Conservation (phyloP, 2,888 invertebrate genomes). For the Anagyrus pseudococci region DNA sequence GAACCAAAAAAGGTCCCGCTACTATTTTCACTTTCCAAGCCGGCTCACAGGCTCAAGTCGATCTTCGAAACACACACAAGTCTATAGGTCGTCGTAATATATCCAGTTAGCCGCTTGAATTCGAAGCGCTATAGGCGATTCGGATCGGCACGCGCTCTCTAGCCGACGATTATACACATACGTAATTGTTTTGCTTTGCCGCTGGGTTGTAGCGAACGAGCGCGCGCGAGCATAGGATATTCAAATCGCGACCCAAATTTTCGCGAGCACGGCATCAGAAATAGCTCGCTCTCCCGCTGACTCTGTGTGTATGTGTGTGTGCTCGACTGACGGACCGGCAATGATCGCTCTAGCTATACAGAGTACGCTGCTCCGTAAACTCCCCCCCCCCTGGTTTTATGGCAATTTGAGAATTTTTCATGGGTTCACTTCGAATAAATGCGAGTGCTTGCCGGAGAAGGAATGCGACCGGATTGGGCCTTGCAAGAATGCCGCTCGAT, state of each 20-base stretch:
- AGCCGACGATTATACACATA: not conserved
- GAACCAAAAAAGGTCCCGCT: too few species aligned
- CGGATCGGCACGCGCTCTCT: not conserved
- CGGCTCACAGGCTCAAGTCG: not conserved
- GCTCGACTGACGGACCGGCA: not conserved
- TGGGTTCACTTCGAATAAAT: too few species aligned
- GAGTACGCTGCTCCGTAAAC: too few species aligned
- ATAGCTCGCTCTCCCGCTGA: slow-evolving; percentile 26
- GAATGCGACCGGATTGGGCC: too few species aligned
- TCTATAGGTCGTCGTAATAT: too few species aligned
- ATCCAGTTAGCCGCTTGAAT: not conserved
- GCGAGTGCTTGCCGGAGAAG: too few species aligned
- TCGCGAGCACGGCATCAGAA: not conserved
- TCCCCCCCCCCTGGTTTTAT: too few species aligned
- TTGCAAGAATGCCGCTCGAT: too few species aligned
- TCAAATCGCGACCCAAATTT: slow-evolving; percentile 29
- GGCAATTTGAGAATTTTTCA: too few species aligned
- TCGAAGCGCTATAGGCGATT: not conserved
- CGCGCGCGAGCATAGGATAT: not conserved
- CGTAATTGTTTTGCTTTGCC: slow-evolving; percentile 27
- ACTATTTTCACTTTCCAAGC: not conserved
- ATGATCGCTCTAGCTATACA: not conserved
- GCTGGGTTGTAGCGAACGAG: slow-evolving; percentile 29
- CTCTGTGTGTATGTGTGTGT: too few species aligned
- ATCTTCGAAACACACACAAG: not conserved